Evolutionary conservation across 2,797 vertebrate species (phyloP).

Genomic region (Dromococcyx pavoninus): DNA sequence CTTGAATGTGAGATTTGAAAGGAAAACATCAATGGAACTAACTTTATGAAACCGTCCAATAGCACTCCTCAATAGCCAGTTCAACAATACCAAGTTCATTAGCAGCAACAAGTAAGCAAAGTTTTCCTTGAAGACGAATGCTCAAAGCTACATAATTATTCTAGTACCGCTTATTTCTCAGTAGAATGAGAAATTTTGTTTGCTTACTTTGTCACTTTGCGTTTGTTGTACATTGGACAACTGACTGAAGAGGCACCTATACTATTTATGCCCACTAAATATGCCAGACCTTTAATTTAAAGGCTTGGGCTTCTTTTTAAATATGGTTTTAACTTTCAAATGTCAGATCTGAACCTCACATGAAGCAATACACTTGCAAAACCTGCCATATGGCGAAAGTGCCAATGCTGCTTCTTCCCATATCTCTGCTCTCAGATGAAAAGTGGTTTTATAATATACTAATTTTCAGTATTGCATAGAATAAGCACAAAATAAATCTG

Average conservation of each 20-base stretch:
- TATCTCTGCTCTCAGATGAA: neutral
- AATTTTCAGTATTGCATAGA: neutral
- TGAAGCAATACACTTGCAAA: neutral
- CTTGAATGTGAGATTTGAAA: conserved; percentile 5
- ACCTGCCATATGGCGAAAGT: neutral
- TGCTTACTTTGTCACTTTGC: neutral
- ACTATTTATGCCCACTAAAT: neutral
- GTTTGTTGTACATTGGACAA: neutral
- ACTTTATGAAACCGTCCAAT: neutral
- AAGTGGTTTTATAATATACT: neutral
- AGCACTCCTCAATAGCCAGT: neutral
- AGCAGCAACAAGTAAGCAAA: neutral
- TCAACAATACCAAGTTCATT: neutral
- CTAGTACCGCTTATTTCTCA: neutral
- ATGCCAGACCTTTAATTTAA: neutral
- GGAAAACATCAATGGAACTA: neutral
- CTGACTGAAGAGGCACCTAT: neutral
- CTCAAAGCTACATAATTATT: neutral
- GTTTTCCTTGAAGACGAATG: neutral
- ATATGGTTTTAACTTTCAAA: neutral
- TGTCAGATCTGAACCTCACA: neutral
- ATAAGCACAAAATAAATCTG: neutral
- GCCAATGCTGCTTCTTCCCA: neutral
- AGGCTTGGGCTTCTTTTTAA: neutral
- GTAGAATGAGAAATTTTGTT: neutral